Evolutionary conservation across 2,888 invertebrate species (phyloP).

Genomic region (Raillietiella orientalis): DNA sequence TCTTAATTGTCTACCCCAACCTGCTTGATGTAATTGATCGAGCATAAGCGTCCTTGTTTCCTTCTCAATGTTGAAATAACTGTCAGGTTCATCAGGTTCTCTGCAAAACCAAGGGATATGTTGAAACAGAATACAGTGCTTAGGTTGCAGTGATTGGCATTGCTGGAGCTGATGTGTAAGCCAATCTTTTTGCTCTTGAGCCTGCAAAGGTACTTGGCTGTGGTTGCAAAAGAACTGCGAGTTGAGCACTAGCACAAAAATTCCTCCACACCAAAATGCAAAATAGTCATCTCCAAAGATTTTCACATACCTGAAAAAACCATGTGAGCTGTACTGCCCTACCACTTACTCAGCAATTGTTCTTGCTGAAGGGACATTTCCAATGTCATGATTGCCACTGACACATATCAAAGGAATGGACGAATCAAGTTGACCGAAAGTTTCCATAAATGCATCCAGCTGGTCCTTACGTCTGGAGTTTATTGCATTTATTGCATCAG

Average conservation of each 20-base stretch:
- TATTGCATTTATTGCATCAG: slow-evolving; percentile 10
- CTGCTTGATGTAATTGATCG: slow-evolving; percentile 13
- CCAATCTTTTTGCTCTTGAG: slow-evolving; percentile 14
- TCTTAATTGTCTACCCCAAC: slow-evolving; percentile 7
- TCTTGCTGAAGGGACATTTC: slow-evolving; percentile 14
- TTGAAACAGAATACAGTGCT: slow-evolving; percentile 14
- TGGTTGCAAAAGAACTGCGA: slow-evolving; percentile 14
- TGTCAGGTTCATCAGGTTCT: slow-evolving; percentile 11
- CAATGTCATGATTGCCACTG: slow-evolving; percentile 20
- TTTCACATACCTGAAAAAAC: slow-evolving; percentile 7
- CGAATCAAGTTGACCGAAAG: slow-evolving; percentile 12
- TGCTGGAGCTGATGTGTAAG: slow-evolving; percentile 12
- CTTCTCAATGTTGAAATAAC: slow-evolving; percentile 13
- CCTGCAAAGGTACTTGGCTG: slow-evolving; percentile 10
- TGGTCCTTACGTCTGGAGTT: too few relatives aligned
- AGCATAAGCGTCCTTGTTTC: slow-evolving; percentile 11
- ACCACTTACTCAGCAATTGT: slow-evolving; percentile 10
- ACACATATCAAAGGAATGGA: slow-evolving; percentile 16
- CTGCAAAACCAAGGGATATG: slow-evolving; percentile 16
- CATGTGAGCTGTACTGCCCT: slow-evolving; percentile 3
- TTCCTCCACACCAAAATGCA: slow-evolving; percentile 16
- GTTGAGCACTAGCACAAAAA: slow-evolving; percentile 17
- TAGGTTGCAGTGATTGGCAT: slow-evolving; percentile 8
- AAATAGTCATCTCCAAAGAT: slow-evolving; percentile 17
- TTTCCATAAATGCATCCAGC: slow-evolving; percentile 13